Evolutionary conservation across 2,888 invertebrate species (phyloP).

Genomic region (Melanotus villosus): DNA sequence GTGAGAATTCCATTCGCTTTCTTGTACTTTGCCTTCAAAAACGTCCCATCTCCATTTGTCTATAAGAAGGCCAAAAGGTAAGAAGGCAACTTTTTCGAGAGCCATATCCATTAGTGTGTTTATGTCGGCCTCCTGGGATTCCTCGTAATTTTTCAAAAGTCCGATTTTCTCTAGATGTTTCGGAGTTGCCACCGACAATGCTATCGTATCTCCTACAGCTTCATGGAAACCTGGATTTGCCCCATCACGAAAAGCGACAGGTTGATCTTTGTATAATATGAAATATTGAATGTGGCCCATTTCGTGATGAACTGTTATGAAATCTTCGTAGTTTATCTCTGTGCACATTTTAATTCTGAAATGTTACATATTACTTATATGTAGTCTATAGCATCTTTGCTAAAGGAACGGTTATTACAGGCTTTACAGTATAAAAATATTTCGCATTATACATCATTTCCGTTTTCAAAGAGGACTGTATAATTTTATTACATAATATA

Average conservation of each 20-base stretch:
- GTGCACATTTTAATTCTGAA: conserved; percentile 70
- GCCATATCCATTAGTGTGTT: conserved; percentile 70
- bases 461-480: too few relatives aligned
- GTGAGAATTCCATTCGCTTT: conserved; percentile 66
- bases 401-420: too few relatives aligned
- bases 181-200: conserved; percentile 72
- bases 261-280: conserved; percentile 73
- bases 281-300: conserved; percentile 79
- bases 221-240: conserved; percentile 77
- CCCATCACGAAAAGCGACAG: conserved; percentile 69
- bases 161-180: conserved; percentile 69
- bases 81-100: conserved; percentile 69
- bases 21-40: conserved; percentile 66
- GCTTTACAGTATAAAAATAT: too few relatives aligned
- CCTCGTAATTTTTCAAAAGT: conserved; percentile 65
- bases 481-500: too few relatives aligned
- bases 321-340: conserved; percentile 71
- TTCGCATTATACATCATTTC: too few relatives aligned
- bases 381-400: too few relatives aligned
- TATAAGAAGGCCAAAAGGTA: conserved; percentile 72
- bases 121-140: conserved; percentile 65
- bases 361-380: neutral
- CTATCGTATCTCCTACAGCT: conserved; percentile 75
- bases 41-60: conserved; percentile 74
- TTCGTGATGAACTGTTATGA: conserved; percentile 81